Evolutionary conservation across 1,140 invertebrate species (phyloP).

Genomic region (Hypsibius dujardini): DNA sequence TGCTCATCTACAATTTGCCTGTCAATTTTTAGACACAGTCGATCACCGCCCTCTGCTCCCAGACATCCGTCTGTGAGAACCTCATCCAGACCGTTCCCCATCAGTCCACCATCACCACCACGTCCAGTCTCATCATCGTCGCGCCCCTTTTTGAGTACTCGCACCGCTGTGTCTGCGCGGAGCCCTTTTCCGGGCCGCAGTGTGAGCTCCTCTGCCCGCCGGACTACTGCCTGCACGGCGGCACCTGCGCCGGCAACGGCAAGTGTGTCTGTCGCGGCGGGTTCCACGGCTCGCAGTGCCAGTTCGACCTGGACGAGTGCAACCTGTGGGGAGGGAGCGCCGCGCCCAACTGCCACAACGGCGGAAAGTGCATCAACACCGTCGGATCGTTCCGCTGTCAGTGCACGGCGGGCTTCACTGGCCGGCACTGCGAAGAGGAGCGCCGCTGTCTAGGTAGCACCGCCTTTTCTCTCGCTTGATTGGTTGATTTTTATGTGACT

Average conservation of each 20-base stretch:
- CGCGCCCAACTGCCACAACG: slow-evolving; percentile 46
- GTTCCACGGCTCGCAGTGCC: slow-evolving; percentile 41
- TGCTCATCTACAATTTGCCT: too few relatives aligned
- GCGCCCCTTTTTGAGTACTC: background rate
- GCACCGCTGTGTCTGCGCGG: background rate
- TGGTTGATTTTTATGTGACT: background rate
- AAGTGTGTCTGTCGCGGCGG: slow-evolving; percentile 31
- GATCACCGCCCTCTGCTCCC: background rate
- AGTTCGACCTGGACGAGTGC: slow-evolving; percentile 48
- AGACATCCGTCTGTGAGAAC: background rate
- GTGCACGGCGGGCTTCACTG: slow-evolving; percentile 61
- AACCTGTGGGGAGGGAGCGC: slow-evolving; percentile 38
- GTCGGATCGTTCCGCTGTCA: slow-evolving; percentile 51
- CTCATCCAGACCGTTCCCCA: background rate
- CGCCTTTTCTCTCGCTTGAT: background rate
- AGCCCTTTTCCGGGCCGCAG: background rate
- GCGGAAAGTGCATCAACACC: slow-evolving; percentile 61
- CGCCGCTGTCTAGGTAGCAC: background rate
- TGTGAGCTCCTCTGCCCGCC: slow-evolving; percentile 39
- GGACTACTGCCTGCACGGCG: slow-evolving; percentile 45
- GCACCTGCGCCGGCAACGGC: slow-evolving; percentile 28
- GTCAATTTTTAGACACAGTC: background rate
- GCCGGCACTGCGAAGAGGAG: slow-evolving; percentile 44
- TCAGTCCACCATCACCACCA: background rate
- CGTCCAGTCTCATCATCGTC: background rate